These are phyloP conservation scores for Leptobrachium leishanense DNA, from an alignment of 2,113 vertebrate species.

Conservation along the genomic window DNA sequence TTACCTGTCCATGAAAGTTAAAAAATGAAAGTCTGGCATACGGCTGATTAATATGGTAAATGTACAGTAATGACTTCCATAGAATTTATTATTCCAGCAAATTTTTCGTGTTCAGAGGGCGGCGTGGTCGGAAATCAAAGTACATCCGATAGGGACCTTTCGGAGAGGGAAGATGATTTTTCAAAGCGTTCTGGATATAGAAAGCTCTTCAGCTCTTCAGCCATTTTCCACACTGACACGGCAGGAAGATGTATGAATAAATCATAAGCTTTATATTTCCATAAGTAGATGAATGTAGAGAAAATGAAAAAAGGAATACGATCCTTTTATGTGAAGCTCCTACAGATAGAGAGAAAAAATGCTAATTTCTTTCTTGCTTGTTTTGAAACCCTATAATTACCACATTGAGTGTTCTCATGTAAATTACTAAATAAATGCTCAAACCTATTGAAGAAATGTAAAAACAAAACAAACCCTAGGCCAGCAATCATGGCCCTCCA, in stretches of 20 bases:
- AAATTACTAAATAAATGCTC: too few relatives aligned
- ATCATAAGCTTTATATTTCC: slow-evolving; percentile 20
- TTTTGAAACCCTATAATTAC: too few relatives aligned
- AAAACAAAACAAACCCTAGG: too few relatives aligned
- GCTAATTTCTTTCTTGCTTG: too few relatives aligned
- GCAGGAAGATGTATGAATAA: slow-evolving; percentile 25
- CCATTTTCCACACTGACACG: neutral
- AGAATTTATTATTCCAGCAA: slow-evolving; percentile 8
- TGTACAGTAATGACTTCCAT: neutral
- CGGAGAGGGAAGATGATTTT: slow-evolving; percentile 15
- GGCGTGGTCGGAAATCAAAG: neutral
- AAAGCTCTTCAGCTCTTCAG: slow-evolving; percentile 11
- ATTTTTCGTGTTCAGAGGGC: neutral
- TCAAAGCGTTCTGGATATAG: slow-evolving; percentile 16
- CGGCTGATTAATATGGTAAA: neutral
- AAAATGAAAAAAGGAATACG: neutral
- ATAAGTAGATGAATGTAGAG: slow-evolving; percentile 18
- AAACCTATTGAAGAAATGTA: too few relatives aligned
- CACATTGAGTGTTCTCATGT: too few relatives aligned
- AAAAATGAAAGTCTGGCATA: neutral
- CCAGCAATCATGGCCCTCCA: too few relatives aligned
- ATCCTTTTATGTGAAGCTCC: too few relatives aligned
- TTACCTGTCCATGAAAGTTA: neutral
- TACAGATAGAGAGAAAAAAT: too few relatives aligned
- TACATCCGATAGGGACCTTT: slow-evolving; percentile 7